Base-by-base conservation (phyloP, 2,888 invertebrate genomes). In the Latheticus oryzae region DNA sequence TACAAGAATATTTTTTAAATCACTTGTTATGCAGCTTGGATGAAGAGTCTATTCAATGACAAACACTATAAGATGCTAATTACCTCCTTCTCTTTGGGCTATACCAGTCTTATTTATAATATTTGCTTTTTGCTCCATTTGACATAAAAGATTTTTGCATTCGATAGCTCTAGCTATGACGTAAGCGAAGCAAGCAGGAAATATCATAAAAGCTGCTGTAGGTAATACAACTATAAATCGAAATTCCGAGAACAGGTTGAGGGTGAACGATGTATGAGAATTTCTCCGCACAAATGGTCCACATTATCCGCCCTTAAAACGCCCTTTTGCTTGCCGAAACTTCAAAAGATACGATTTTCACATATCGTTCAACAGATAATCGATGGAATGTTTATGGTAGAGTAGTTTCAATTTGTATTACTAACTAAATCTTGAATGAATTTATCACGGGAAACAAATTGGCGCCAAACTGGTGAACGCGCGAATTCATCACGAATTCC, bases 1-100 rank as follows among this genome's bases (percentile, higher is more conserved):
- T 58, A 53, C 52, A 53, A 56, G 50, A 56, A 47, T 30, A 42
- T 58, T 58, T 51, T 56, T 56, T 48, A 58, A 58, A 58, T 58
- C 58, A 48, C 58, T 58, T 58, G 58, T 52, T 40, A 45, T 58
- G 38, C 42, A 38, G 7, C 35, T 48, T 35, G 48, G n/a, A 23
- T 33, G 9, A 8, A 5, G 3, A 5, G 4, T 19, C 21, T 19
- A 19, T 19, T 19, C 21, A 19, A 5, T 19, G 21, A 19, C 21
- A 19, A 28, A n/a, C n/a, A n/a, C n/a, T n/a, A n/a, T n/a, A 15
- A 2, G 17, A 11, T 28, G 26, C 12, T 37, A 50, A 50, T 50
- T 50, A 35, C 48, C 8, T 15, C 12, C 8, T 5, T 11, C 12
- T 12, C 3, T 28, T n/a, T 16, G 8, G 7, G 23, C 24, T 9